Evolutionary conservation across 2,113 vertebrate species (phyloP).

Genomic region (Vimba vimba): DNA sequence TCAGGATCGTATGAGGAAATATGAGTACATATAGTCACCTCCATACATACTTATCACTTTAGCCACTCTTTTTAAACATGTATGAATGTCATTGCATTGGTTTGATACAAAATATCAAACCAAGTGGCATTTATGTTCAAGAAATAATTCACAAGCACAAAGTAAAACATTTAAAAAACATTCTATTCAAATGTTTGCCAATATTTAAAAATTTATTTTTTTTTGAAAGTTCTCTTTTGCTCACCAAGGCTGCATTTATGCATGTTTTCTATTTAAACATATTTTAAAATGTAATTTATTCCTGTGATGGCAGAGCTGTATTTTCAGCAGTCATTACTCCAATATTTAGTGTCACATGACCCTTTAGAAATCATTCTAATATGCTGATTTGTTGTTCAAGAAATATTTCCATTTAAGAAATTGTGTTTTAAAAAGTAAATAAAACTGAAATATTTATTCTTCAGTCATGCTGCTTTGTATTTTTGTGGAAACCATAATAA

Average conservation of each 20-base stretch:
- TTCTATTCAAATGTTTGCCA: too few relatives aligned
- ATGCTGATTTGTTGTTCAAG: neutral
- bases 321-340: neutral
- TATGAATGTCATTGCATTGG: neutral
- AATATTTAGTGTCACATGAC: neutral
- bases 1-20: neutral
- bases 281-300: neutral
- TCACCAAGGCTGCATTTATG: neutral
- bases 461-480: neutral
- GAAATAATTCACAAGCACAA: neutral
- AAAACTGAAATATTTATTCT: too few relatives aligned
- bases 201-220: neutral
- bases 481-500: too few relatives aligned
- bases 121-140: neutral
- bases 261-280: neutral
- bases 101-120: neutral
- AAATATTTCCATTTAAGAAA: neutral
- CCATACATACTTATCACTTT: too few relatives aligned
- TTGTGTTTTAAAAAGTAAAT: too few relatives aligned
- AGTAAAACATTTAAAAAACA: neutral
- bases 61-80: neutral
- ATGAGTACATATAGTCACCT: slow-evolving; percentile 10
- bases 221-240: neutral
- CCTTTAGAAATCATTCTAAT: neutral
- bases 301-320: neutral